These are phyloP conservation scores for Lordiphosa clarofinis DNA, from an alignment of 1,140 invertebrate species.

Conservation along the genomic window DNA sequence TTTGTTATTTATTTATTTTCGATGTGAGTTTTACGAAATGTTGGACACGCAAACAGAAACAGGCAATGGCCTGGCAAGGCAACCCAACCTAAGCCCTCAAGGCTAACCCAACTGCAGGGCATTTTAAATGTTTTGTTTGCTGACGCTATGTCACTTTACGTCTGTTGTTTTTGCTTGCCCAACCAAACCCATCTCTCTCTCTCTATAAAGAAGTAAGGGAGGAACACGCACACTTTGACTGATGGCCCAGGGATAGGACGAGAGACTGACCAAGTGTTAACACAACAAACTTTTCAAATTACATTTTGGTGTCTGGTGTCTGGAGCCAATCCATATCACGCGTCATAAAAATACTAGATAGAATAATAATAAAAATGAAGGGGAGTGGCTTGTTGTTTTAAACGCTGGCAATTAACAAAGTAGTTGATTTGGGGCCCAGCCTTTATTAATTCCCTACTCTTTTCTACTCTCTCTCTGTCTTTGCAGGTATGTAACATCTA, in stretches of 20 bases:
- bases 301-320: conserved; percentile 38
- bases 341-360: neutral
- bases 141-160: conserved; percentile 10
- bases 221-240: conserved; percentile 42
- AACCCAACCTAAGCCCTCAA: conserved; percentile 7
- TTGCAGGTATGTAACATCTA: conserved; percentile 58
- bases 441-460: conserved; percentile 53
- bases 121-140: conserved; percentile 65
- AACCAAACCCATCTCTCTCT: conserved; percentile 1
- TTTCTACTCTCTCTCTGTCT: conserved; percentile 20
- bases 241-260: conserved; percentile 17
- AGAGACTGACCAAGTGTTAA: conserved; percentile 43
- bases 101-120: conserved; percentile 27
- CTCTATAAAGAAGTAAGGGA: neutral
- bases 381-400: conserved; percentile 19
- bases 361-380: neutral
- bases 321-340: conserved; percentile 23
- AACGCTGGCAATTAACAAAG: conserved; percentile 54
- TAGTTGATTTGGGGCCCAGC: conserved; percentile 25
- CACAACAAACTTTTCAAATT: conserved; percentile 63
- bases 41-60: conserved; percentile 29
- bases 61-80: conserved; percentile 18
- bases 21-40: conserved; percentile 8
- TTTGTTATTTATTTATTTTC: too few species aligned
- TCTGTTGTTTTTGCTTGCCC: conserved; percentile 12